A percentile compares a stretch with the other conserved stretches of the same genome.
These are phyloP conservation scores for Esox lucius DNA, from an alignment of 2,797 vertebrate species.

Conservation along the genomic window DNA sequence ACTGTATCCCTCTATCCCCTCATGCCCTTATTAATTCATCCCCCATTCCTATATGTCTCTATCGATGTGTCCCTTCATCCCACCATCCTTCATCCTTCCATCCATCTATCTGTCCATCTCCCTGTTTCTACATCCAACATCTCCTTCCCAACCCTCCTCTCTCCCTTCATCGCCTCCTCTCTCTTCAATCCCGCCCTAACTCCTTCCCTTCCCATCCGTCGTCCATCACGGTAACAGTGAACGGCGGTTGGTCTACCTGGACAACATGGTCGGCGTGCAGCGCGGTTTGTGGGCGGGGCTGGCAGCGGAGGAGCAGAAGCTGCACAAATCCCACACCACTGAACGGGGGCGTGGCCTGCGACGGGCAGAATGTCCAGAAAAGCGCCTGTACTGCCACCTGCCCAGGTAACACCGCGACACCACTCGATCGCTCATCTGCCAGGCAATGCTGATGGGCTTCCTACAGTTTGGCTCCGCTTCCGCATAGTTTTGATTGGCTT, in stretches of 20 bases:
- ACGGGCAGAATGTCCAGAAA: conserved; percentile 99
- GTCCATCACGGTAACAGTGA: conserved; percentile 79
- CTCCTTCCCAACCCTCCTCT: conserved; percentile 57
- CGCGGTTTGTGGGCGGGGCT: conserved; percentile 94
- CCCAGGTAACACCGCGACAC: conserved; percentile 85
- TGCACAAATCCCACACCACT: conserved; percentile 99
- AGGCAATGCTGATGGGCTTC: conserved; percentile 17
- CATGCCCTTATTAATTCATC: too few species aligned
- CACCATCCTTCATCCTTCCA: conserved; percentile 66
- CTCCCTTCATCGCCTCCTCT: conserved; percentile 22
- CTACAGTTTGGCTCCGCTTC: conserved; percentile 43
- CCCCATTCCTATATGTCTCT: too few species aligned
- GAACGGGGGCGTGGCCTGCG: conserved; percentile 97
- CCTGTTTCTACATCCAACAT: conserved; percentile 64
- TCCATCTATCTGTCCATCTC: conserved; percentile 44
- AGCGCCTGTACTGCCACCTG: conserved; percentile 97
- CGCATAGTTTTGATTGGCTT: conserved; percentile 35
- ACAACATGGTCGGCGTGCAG: conserved; percentile 98
- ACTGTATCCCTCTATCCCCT: too few species aligned
- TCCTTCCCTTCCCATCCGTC: conserved; percentile 12
- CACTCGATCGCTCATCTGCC: not conserved
- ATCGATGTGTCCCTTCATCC: too few species aligned
- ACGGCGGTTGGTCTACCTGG: conserved; percentile 99
- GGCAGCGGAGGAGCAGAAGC: conserved; percentile 99
- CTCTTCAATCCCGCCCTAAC: conserved; percentile 44